Percentiles rank a stretch among this genome's conserved stretches.
Conservation (phyloP, 2,888 invertebrate genomes). For the Lamellibrachia satsuma region DNA sequence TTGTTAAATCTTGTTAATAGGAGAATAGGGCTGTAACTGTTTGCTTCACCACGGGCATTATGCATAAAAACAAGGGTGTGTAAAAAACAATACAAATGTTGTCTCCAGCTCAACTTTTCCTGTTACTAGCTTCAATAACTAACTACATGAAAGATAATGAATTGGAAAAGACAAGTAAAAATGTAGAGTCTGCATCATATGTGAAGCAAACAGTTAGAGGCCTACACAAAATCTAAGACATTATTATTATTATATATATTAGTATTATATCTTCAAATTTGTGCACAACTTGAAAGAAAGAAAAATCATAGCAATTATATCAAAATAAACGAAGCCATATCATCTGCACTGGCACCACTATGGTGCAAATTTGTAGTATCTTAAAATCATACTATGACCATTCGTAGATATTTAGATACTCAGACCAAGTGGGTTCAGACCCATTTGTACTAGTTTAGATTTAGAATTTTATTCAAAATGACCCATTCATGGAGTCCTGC, state of each 20-base stretch:
- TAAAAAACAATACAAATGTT: neutral
- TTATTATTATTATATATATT: neutral
- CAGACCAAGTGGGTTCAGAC: neutral
- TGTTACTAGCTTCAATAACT: neutral
- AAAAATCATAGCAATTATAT: neutral
- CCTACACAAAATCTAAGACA: neutral
- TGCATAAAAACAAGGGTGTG: neutral
- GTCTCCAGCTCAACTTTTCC: neutral
- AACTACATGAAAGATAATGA: neutral
- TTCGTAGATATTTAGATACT: neutral
- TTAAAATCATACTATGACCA: neutral
- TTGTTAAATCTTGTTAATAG: too few relatives aligned
- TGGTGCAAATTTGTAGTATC: neutral
- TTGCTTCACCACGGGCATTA: neutral
- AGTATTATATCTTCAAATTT: neutral
- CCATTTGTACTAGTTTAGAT: too few relatives aligned
- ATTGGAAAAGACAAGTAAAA: neutral
- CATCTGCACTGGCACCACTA: neutral
- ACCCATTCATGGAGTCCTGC: too few relatives aligned
- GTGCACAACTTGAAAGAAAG: neutral
- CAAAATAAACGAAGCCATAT: neutral
- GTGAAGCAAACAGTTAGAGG: constrained; percentile 1
- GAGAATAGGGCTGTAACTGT: neutral
- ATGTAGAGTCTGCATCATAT: neutral
- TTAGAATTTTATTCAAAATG: too few relatives aligned